Base-by-base conservation (phyloP, 2,113 vertebrate genomes). In the Colaptes auratus region DNA sequence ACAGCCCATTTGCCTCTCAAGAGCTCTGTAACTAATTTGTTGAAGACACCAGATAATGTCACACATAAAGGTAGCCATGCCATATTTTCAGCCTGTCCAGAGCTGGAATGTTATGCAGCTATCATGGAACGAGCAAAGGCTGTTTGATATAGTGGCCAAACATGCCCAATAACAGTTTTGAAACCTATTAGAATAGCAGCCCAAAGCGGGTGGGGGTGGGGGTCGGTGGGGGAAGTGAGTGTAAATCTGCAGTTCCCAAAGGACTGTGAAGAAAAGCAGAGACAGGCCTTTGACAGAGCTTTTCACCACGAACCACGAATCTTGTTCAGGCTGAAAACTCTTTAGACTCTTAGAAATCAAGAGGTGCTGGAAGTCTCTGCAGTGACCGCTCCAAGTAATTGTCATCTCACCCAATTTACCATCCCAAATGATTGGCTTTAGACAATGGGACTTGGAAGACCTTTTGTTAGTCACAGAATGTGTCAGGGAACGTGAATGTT, bases 21-120 rank as follows among this genome's bases (percentile, higher is more conserved):
- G 65, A 61, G 15, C 50, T 78, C 65, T 87, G 71, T 84, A 94
- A 91, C 56, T 78, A 81, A 82, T 91, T 93, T 86, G 69, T 52
- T 65, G 50, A 86, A 89, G 72, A 83, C 59, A 88, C 16, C 48
- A 95, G 88, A 91, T 95, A 94, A 93, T 83, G 82, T 86, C 80
- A 95, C 16, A 53, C 8, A 36, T 50, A 91, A 94, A 91, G 64
- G 64, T 75, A 82, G 39, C 31, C 64, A 71, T 42, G 53, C 58
- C 61, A 12, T 71, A 24, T 82, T 79, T 90, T 61, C 75, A 88
- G 39, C n/a, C n/a, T 58, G 36, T 24, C 27, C 31, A 74, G 48
- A 77, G 17, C 15, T 71, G 55, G 72, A 95, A 86, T 74, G 53
- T 16, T 80, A 10, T 56, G 64, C 82, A 92, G 52, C 25, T 82